A percentile compares a stretch with the other conserved stretches of the same genome.
Conservation (phyloP, 2,888 invertebrate species). For the Sarcophaga caerulescens region DNA sequence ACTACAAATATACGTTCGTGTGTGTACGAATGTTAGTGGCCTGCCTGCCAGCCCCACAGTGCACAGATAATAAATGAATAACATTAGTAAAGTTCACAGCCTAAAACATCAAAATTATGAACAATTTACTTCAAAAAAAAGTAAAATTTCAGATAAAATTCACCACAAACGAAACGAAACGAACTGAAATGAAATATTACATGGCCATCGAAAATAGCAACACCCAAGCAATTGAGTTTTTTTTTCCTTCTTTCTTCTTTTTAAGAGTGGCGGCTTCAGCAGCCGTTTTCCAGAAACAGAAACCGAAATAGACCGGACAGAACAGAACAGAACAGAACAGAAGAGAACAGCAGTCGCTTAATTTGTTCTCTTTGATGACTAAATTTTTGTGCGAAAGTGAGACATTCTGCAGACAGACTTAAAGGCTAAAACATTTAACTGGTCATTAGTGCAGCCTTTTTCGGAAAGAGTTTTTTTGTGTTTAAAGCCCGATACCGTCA, state of each 20-base stretch:
- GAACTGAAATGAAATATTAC: neutral
- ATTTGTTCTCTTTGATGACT: conserved; percentile 55
- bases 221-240: neutral
- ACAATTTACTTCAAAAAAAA: conserved; percentile 41
- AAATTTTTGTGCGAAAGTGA: conserved; percentile 64
- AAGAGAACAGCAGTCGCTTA: conserved; percentile 41
- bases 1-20: neutral
- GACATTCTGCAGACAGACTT: conserved; percentile 54
- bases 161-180: conserved; percentile 26
- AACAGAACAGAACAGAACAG: neutral
- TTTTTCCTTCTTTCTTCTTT: too few species aligned
- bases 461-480: conserved; percentile 14
- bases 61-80: conserved; percentile 62
- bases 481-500: conserved; percentile 39
- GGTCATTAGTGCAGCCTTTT: conserved; percentile 58
- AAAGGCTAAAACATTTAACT: conserved; percentile 63
- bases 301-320: neutral
- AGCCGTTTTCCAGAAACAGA: neutral
- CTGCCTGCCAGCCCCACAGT: conserved; percentile 41
- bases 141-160: neutral
- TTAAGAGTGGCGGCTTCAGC: neutral
- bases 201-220: neutral
- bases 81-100: conserved; percentile 69
- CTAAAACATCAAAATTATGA: conserved; percentile 56
- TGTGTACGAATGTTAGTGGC: neutral